phyloP scores from a whole-genome alignment of 2,888 invertebrate species.

The Lomographa bimaculata region DNA sequence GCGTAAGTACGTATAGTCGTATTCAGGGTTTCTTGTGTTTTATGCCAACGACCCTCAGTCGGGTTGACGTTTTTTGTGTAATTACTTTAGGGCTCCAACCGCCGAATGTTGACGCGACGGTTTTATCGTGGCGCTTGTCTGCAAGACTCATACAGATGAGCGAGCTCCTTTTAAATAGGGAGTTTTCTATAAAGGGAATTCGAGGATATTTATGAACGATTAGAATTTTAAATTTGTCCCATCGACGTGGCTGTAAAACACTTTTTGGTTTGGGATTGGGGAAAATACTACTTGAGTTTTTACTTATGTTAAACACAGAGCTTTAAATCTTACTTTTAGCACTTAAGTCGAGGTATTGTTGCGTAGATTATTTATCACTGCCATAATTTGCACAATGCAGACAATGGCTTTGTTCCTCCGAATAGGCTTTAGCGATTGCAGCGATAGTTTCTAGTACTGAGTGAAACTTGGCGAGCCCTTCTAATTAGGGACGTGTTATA shows the following conservation, averaged over 20 bases:
- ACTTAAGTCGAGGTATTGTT: slow-evolving; percentile 1
- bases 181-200: too few species aligned
- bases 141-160: slow-evolving; percentile 37
- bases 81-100: slow-evolving; percentile 47
- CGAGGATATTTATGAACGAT: slow-evolving; percentile 17
- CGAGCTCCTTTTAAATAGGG: slow-evolving; percentile 24
- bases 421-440: slow-evolving; percentile 38
- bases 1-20: too few species aligned
- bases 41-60: slow-evolving; percentile 32
- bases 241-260: slow-evolving; percentile 3
- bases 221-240: slow-evolving; percentile 14
- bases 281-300: too few species aligned
- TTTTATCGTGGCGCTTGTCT: slow-evolving; percentile 43
- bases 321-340: slow-evolving; percentile 5
- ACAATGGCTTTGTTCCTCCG: slow-evolving; percentile 39
- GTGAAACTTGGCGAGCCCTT: slow-evolving; percentile 46
- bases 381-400: slow-evolving; percentile 37
- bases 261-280: slow-evolving; percentile 3
- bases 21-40: slow-evolving; percentile 28
- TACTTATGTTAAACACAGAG: too few species aligned
- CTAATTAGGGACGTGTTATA: slow-evolving; percentile 64
- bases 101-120: slow-evolving; percentile 46
- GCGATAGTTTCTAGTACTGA: slow-evolving; percentile 40
- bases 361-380: slow-evolving; percentile 37
- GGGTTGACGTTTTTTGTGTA: slow-evolving; percentile 45